phyloP scores from a whole-genome alignment of 2,797 vertebrate genomes.

The Mionectes olivaceus region DNA sequence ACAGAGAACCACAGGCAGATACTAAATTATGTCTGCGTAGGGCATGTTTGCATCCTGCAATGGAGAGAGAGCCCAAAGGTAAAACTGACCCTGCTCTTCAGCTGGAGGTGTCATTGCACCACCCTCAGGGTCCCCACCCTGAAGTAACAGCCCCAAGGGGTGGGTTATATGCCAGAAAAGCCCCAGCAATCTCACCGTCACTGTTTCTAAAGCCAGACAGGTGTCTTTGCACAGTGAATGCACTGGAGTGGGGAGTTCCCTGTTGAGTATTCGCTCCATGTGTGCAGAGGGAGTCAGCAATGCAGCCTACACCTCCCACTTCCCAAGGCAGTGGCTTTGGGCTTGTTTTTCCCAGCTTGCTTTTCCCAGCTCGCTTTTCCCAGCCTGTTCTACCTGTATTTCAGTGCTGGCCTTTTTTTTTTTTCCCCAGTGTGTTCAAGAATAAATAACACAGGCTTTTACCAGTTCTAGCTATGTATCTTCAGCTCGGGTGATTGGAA shows the following conservation, averaged over 20 bases:
- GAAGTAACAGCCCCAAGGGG: background rate
- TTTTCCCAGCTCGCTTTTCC: background rate
- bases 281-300: background rate
- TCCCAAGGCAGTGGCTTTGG: background rate
- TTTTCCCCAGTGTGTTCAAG: background rate
- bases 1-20: background rate
- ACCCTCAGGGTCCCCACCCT: background rate
- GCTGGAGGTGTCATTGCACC: background rate
- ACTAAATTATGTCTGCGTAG: background rate
- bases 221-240: background rate
- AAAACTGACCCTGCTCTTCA: background rate
- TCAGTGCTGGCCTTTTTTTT: background rate
- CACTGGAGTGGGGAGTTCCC: background rate
- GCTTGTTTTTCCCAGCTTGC: background rate
- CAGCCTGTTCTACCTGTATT: background rate
- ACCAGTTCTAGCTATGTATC: background rate
- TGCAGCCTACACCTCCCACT: background rate
- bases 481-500: background rate
- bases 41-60: background rate
- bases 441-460: background rate
- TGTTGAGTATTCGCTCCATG: accelerated
- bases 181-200: background rate
- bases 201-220: background rate
- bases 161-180: background rate
- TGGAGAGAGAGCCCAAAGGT: background rate